Evolutionary conservation across 2,113 vertebrate genomes (phyloP).

Genomic region (Phoxinus phoxinus): DNA sequence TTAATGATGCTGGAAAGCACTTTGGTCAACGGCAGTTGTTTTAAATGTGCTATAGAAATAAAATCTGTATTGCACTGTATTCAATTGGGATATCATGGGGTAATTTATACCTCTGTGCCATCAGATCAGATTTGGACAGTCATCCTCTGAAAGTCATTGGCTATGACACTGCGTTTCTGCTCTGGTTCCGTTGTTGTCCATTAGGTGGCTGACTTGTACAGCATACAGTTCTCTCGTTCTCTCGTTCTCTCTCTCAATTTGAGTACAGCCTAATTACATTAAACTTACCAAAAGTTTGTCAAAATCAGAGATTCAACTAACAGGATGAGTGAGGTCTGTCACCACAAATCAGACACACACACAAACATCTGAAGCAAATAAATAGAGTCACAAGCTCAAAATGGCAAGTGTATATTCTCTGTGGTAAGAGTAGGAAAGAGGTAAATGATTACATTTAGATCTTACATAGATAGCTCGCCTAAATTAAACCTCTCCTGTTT

Average conservation of each 20-base stretch:
- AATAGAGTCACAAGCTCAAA: not conserved
- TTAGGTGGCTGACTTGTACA: constrained; percentile 79
- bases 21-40: not conserved
- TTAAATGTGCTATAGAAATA: not conserved
- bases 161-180: not conserved
- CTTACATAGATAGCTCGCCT: not conserved
- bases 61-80: not conserved
- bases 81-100: not conserved
- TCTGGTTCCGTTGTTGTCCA: constrained; percentile 69
- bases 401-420: constrained; percentile 13
- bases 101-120: not conserved
- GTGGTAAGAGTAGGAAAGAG: not conserved
- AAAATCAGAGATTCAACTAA: constrained; percentile 4
- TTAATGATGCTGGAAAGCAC: not conserved
- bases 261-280: constrained; percentile 67
- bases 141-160: not conserved
- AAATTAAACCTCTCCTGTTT: not conserved
- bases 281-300: constrained; percentile 7
- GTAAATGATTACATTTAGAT: not conserved
- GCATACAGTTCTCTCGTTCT: constrained; percentile 50
- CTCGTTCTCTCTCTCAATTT: constrained; percentile 41
- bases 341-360: constrained; percentile 13
- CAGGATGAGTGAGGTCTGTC: not conserved
- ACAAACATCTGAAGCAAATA: constrained; percentile 1
- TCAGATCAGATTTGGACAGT: not conserved